phyloP scores from a whole-genome alignment of 2,113 vertebrate genomes.

The Takifugu bimaculatus region DNA sequence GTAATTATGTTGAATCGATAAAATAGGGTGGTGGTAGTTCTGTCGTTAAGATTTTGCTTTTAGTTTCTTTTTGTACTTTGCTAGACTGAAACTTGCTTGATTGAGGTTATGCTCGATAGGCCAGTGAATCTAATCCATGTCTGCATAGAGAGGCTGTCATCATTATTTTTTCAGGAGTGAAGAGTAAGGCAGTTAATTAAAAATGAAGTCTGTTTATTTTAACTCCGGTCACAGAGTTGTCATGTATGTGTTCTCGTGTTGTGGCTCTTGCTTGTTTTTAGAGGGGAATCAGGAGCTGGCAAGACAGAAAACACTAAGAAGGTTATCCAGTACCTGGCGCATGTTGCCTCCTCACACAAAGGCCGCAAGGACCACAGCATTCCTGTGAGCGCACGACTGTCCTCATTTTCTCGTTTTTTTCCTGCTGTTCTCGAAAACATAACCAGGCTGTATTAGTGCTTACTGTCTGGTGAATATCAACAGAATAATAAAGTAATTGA shows the following conservation, averaged over 20 bases:
- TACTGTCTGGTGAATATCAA: too few relatives aligned
- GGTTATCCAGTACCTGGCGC: constrained; percentile 95
- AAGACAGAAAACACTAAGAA: constrained; percentile 98
- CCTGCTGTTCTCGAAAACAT: background rate
- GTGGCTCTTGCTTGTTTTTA: constrained; percentile 50
- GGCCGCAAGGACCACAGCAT: constrained; percentile 91
- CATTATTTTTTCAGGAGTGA: constrained; percentile 3
- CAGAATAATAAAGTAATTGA: too few relatives aligned
- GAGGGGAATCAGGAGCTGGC: constrained; percentile 93
- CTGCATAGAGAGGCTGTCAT: background rate
- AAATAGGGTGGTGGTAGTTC: too few relatives aligned
- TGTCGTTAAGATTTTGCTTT: too few relatives aligned
- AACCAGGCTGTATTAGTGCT: too few relatives aligned
- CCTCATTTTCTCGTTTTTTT: constrained; percentile 7
- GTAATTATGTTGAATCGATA: too few relatives aligned
- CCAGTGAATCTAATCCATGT: background rate
- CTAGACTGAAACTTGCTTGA: too few relatives aligned
- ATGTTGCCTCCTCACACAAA: constrained; percentile 94
- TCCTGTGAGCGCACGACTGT: constrained; percentile 66
- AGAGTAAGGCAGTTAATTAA: background rate
- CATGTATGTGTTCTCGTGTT: constrained; percentile 1
- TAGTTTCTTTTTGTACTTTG: too few relatives aligned
- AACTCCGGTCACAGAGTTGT: background rate
- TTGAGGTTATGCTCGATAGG: too few relatives aligned
- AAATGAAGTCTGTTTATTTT: background rate